Conservation (phyloP, 2,888 invertebrate genomes). For the Mactromeris polynyma region DNA sequence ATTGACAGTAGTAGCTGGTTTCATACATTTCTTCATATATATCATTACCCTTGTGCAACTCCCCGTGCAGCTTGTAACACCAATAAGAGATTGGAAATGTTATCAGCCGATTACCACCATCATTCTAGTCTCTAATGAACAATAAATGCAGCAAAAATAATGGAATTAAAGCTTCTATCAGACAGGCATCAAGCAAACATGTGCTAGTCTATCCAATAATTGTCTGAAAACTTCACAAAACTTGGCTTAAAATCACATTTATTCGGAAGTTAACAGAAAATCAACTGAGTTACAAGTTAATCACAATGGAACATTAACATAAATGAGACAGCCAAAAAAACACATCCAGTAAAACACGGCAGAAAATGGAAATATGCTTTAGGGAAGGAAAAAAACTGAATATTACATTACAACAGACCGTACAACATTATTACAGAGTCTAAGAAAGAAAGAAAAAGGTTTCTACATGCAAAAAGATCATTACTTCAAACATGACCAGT, state of each 20-base stretch:
- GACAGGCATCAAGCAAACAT: background rate
- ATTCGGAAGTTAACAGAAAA: background rate
- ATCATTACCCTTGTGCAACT: no score
- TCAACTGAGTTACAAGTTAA: background rate
- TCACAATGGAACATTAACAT: background rate
- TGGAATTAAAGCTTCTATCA: background rate
- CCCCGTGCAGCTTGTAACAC: background rate
- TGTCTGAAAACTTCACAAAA: background rate
- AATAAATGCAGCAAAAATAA: constrained; percentile 6
- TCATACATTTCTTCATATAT: no score
- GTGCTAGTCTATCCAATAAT: background rate
- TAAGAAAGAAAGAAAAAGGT: background rate
- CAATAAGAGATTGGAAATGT: background rate
- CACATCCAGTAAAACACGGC: background rate
- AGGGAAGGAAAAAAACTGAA: background rate
- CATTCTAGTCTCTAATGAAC: background rate
- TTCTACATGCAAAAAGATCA: background rate
- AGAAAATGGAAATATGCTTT: background rate
- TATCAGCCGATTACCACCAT: background rate
- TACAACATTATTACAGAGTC: background rate
- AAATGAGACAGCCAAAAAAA: no score
- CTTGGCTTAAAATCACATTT: background rate
- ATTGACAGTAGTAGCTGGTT: no score
- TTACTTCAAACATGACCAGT: background rate
- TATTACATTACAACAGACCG: background rate